A percentile compares a stretch with the other conserved stretches of the same genome.
These are phyloP conservation scores for Heterochromis multidens DNA, from an alignment of 2,113 vertebrate genomes.

Conservation along the genomic window DNA sequence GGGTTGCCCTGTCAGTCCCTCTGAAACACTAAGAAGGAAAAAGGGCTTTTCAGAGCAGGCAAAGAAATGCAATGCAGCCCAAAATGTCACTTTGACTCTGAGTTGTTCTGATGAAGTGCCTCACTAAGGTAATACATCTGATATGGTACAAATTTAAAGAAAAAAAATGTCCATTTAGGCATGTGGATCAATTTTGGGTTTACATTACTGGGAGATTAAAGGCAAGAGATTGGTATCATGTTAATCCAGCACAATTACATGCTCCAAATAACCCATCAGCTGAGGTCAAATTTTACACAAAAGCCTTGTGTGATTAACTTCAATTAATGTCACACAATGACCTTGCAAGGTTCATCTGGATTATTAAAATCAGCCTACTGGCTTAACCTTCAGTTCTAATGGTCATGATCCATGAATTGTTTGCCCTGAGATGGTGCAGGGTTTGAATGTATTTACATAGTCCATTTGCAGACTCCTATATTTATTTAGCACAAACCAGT, in stretches of 20 bases:
- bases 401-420: slow-evolving; percentile 64
- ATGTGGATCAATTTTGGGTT: slow-evolving; percentile 54
- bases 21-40: slow-evolving; percentile 44
- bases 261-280: slow-evolving; percentile 14
- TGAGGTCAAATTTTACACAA: slow-evolving; percentile 38
- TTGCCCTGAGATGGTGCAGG: slow-evolving; percentile 48
- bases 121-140: slow-evolving; percentile 39
- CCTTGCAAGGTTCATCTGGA: slow-evolving; percentile 52
- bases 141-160: slow-evolving; percentile 14
- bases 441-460: slow-evolving; percentile 52
- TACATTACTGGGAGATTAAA: slow-evolving; percentile 57
- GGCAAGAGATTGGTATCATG: slow-evolving; percentile 42
- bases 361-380: slow-evolving; percentile 49
- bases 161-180: slow-evolving; percentile 37
- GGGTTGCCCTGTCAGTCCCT: slow-evolving; percentile 37
- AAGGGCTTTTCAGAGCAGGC: slow-evolving; percentile 27
- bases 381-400: slow-evolving; percentile 31
- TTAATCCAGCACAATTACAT: slow-evolving; percentile 55
- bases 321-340: slow-evolving; percentile 46
- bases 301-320: slow-evolving; percentile 17
- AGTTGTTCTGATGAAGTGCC: slow-evolving; percentile 47
- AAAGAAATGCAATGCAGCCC: slow-evolving; percentile 22
- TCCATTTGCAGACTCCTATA: slow-evolving; percentile 46
- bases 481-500: slow-evolving; percentile 72
- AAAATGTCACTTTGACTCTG: slow-evolving; percentile 43